phyloP scores from a whole-genome alignment of 1,140 invertebrate species.

The Drosophila subpulchrella region DNA sequence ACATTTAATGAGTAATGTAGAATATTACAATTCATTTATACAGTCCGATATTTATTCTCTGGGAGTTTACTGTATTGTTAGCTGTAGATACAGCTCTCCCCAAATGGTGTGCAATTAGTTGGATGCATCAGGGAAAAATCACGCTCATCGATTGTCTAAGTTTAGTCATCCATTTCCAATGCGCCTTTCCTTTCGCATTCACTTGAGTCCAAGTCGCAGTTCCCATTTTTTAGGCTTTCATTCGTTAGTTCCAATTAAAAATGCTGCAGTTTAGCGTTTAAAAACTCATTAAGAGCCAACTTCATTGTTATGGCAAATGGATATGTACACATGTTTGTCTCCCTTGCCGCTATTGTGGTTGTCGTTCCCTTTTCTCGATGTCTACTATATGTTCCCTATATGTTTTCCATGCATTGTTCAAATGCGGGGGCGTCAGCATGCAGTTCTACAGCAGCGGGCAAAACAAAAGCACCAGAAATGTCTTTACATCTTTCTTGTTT shows the following conservation, averaged over 20 bases:
- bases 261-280: conserved; percentile 40
- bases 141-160: conserved; percentile 13
- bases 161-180: conserved; percentile 15
- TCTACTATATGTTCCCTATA: conserved; percentile 7
- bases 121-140: neutral
- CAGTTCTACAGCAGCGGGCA: conserved; percentile 5
- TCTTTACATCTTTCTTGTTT: no score
- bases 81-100: neutral
- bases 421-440: conserved; percentile 21
- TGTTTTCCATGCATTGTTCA: conserved; percentile 19
- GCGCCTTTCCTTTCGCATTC: neutral
- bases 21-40: no score
- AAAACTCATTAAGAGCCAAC: conserved; percentile 47
- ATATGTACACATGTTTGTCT: conserved; percentile 30
- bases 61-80: neutral
- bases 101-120: neutral
- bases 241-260: conserved; percentile 41
- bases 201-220: conserved; percentile 9
- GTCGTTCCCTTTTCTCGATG: conserved; percentile 9
- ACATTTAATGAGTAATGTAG: no score
- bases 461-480: neutral
- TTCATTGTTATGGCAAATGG: conserved; percentile 49
- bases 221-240: conserved; percentile 5
- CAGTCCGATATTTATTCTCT: no score
- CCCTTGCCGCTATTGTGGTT: neutral